Evolutionary conservation across 2,797 vertebrate species (phyloP), one percentile per base, ranked within the genome.

Genomic region (Anableps anableps): DNA sequence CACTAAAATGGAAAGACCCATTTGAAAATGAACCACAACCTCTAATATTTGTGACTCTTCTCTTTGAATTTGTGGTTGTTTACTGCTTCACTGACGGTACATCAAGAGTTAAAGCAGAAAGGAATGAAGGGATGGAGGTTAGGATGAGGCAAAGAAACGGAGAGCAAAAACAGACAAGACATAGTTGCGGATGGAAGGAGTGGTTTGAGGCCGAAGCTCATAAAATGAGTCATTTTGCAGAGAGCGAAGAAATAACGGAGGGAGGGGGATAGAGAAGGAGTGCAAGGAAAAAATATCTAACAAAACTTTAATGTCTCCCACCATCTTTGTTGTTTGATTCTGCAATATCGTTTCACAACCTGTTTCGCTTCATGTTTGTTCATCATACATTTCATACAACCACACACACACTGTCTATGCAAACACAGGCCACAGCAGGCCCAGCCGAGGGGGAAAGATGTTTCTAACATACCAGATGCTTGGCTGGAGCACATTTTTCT

Each of bases 141-240:
- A 34, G 64, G 60, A 66, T 23, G 60, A 79, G 43, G 34, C n/a
- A 36, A 77, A 83, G 68, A 83, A 48, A 80, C 68, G 90, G 75
- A 91, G 83, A 83, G 85, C 77, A 93, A 94, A 94, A 95, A 92
- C 92, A 94, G 92, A 94, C 76, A 84, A 91, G 85, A 94, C 93
- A 95, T 95, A 94, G 94, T 94, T 96, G 95, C 92, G 94, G 95
- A 88, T 79, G 89, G 85, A 83, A 91, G 92, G 92, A 91, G 88
- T 91, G 93, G 92, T 92, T 92, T 92, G 68, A 92, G 90, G 91
- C 94, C 84, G 83, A 91, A 90, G 85, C 89, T 93, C 87, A 86
- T 94, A 93, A 95, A 94, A 89, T 86, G 80, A 87, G 88, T 83
- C 80, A 86, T 95, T 94, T 92, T 91, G 92, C 92, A 92, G 88